A percentile compares a stretch with the other conserved stretches of the same genome.
phyloP scores from a whole-genome alignment of 2,888 invertebrate species.

The Oscheius myriophilus region DNA sequence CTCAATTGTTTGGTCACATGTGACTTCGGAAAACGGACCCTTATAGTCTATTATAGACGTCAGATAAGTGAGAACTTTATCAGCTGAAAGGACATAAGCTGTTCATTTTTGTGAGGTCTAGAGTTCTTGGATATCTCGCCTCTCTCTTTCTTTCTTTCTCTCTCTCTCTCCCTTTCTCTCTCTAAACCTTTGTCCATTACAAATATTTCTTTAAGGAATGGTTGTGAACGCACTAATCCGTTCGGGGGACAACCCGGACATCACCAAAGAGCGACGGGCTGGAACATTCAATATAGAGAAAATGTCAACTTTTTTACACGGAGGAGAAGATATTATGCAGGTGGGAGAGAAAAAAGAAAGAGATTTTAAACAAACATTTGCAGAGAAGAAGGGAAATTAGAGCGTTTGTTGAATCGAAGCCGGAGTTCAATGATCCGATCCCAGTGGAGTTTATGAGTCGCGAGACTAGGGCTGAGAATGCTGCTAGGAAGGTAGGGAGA shows the following conservation, averaged over 20 bases:
- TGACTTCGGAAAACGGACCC: too few relatives aligned
- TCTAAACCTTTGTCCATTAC: too few relatives aligned
- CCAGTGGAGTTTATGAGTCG: conserved; percentile 70
- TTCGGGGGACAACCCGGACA: conserved; percentile 63
- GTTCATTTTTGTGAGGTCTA: too few relatives aligned
- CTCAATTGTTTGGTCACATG: too few relatives aligned
- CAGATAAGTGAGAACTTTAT: too few relatives aligned
- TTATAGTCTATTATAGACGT: too few relatives aligned
- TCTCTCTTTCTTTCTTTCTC: too few relatives aligned
- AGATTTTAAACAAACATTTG: background rate
- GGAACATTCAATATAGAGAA: conserved; percentile 49
- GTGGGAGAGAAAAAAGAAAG: conserved; percentile 10
- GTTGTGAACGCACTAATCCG: conserved; percentile 44
- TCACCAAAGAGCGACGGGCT: conserved; percentile 54
- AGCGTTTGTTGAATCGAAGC: conserved; percentile 67
- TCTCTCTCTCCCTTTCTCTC: too few relatives aligned
- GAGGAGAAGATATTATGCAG: conserved; percentile 54
- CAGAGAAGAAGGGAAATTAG: conserved; percentile 64
- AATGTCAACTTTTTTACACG: conserved; percentile 61
- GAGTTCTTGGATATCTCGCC: too few relatives aligned
- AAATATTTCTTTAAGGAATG: background rate
- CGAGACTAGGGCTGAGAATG: conserved; percentile 70
- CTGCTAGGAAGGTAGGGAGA: conserved; percentile 67
- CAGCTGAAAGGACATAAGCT: too few relatives aligned
- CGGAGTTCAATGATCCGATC: conserved; percentile 67